A percentile compares a stretch with the other conserved stretches of the same genome.
phyloP scores from a whole-genome alignment of 2,888 invertebrate genomes.

The Heliconius erato region DNA sequence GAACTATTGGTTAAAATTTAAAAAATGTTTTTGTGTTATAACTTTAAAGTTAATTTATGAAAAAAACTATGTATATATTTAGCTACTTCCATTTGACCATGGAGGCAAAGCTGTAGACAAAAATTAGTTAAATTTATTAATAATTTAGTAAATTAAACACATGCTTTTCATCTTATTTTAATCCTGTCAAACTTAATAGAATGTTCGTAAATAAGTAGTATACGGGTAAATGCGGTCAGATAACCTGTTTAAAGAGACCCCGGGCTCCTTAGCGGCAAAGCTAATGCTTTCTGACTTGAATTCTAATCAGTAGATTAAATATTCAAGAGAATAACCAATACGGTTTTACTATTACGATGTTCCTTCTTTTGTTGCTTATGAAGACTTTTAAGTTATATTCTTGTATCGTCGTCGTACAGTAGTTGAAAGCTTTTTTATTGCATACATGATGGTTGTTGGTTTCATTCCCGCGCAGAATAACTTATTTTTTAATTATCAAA shows the following conservation, averaged over 20 bases:
- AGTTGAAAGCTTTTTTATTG: background rate
- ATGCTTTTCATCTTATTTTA: background rate
- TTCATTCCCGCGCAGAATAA: no score
- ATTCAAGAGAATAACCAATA: slow-evolving; percentile 60
- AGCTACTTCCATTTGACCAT: background rate
- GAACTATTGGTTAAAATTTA: background rate
- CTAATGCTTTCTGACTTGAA: slow-evolving; percentile 66
- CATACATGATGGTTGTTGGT: no score
- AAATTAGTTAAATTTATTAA: background rate
- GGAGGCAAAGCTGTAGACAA: background rate
- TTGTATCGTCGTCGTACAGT: background rate
- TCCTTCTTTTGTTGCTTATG: slow-evolving; percentile 2
- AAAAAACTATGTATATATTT: no score
- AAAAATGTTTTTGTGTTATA: background rate
- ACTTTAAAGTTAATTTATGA: background rate
- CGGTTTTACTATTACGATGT: slow-evolving; percentile 14
- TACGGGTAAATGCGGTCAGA: slow-evolving; percentile 81
- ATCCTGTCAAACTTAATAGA: background rate
- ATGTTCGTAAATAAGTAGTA: slow-evolving; percentile 70
- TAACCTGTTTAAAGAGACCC: slow-evolving; percentile 81
- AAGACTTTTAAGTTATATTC: background rate
- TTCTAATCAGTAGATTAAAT: slow-evolving; percentile 72
- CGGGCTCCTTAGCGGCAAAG: slow-evolving; percentile 63
- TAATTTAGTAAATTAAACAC: background rate
- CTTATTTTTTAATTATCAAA: no score